These are phyloP conservation scores for Xenopus borealis DNA, from an alignment of 2,113 vertebrate genomes.

Conservation along the genomic window DNA sequence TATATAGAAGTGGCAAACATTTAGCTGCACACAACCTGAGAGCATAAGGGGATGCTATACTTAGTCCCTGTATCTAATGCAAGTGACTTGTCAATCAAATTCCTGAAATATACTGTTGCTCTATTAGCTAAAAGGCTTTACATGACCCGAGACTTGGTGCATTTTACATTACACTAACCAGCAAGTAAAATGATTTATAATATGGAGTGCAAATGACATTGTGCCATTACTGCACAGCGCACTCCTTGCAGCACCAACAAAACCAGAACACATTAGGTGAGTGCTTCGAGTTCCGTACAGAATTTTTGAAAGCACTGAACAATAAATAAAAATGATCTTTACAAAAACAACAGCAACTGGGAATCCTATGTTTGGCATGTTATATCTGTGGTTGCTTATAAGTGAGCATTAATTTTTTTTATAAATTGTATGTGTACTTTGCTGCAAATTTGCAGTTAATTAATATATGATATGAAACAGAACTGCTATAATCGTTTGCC, in stretches of 20 bases:
- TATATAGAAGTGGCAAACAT: neutral
- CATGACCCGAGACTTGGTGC: neutral
- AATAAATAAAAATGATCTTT: no score
- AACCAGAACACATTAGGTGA: neutral
- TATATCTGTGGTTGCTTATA: no score
- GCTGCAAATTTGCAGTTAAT: no score
- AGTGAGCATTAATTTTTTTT: no score
- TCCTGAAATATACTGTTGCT: neutral
- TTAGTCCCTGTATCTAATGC: neutral
- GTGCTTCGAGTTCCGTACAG: neutral
- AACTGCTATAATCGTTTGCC: no score
- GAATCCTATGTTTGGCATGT: no score
- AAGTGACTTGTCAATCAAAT: neutral
- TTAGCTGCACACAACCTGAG: neutral
- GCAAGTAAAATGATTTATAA: slow-evolving; percentile 1
- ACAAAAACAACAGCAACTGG: no score
- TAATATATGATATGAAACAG: no score
- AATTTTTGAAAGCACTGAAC: no score
- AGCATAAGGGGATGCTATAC: neutral
- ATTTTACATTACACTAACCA: neutral
- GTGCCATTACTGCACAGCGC: neutral
- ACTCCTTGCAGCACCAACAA: no score
- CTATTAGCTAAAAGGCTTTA: slow-evolving; percentile 14
- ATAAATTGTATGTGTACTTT: no score
- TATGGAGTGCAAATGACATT: neutral